Evolutionary conservation across 2,113 vertebrate species (phyloP), one percentile per base, ranked within the genome.

Genomic region (Nannospalax galili): DNA sequence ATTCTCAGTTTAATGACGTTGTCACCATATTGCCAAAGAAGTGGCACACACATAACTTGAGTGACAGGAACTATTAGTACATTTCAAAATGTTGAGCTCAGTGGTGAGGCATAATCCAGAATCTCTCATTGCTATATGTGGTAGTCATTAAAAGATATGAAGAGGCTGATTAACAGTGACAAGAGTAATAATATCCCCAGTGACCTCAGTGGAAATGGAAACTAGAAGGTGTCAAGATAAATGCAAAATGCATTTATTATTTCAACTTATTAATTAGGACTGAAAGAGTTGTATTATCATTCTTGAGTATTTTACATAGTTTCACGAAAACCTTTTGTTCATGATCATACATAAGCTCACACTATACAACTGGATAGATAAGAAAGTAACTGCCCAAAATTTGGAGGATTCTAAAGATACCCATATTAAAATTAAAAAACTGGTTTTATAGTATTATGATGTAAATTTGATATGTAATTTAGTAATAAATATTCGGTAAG

Each of bases 81-180:
- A 62, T 94, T 91, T 96, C 42, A 91, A 95, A 91, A 80, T 65
- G n/a, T 65, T 74, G 67, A 88, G 32, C 17, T 77, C 90, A 77
- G 3, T 78, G 56, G 4, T 16, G 42, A 91, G 16, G 8, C 22
- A 85, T 26, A 77, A 94, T 48, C 22, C 40, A 81, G 15, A 67
- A 12, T 52, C 45, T 80, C 7, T 96, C 30, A 37, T 60, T 65
- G 32, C 14, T 60, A 4, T 37, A 28, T 72, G 78, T n/a, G 11
- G 12, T 77, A 62, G 14, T 70, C 45, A 77, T 95, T 52, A 85
- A 62, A 93, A 82, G 67, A 90, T 62, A 87, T 22, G 10, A 40
- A 91, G 1, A 89, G 5, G 16, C 64, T 82, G 62, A 75, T 95
- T 94, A 91, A 85, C 45, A 86, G 60, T 12, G 35, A 88, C 19